These are phyloP conservation scores for Menidia beryllina DNA, from an alignment of 2,113 vertebrate genomes.

Conservation along the genomic window DNA sequence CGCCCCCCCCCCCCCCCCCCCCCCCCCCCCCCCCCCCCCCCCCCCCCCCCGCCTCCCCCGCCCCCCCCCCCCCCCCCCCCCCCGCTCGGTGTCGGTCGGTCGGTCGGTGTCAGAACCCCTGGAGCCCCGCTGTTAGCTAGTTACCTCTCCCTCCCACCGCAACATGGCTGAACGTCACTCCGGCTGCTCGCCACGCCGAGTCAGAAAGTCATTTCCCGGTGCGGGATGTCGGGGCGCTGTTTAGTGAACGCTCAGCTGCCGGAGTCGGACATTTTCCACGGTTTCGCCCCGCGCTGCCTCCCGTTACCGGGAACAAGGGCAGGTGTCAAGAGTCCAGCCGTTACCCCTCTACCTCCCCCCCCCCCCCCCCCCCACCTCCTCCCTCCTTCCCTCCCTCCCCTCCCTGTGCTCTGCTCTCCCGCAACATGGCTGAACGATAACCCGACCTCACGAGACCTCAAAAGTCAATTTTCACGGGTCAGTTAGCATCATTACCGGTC, in stretches of 20 bases:
- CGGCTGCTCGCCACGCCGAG: conserved; percentile 50
- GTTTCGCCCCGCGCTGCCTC: background rate
- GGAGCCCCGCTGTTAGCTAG: conserved; percentile 47
- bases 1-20: background rate
- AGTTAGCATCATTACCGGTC: conserved; percentile 40
- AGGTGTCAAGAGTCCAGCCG: conserved; percentile 71
- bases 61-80: background rate
- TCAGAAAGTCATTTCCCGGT: conserved; percentile 60
- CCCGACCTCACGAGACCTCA: conserved; percentile 77
- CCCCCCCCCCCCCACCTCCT: no score
- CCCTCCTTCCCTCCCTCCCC: background rate
- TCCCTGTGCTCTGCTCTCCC: background rate
- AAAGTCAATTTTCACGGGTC: conserved; percentile 71
- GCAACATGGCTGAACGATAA: conserved; percentile 76
- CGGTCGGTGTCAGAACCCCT: conserved; percentile 63
- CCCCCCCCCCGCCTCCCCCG: background rate
- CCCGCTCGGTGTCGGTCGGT: conserved; percentile 23
- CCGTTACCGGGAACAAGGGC: conserved; percentile 58
- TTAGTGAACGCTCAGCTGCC: background rate
- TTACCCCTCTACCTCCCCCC: background rate
- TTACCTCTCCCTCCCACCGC: conserved; percentile 20
- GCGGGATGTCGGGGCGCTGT: conserved; percentile 10
- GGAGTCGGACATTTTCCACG: conserved; percentile 6
- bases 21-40: background rate
- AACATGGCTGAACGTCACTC: conserved; percentile 68